Evolutionary conservation across 2,113 vertebrate genomes (phyloP), one percentile per base, ranked within the genome.

Genomic region (Tetrao urogallus): DNA sequence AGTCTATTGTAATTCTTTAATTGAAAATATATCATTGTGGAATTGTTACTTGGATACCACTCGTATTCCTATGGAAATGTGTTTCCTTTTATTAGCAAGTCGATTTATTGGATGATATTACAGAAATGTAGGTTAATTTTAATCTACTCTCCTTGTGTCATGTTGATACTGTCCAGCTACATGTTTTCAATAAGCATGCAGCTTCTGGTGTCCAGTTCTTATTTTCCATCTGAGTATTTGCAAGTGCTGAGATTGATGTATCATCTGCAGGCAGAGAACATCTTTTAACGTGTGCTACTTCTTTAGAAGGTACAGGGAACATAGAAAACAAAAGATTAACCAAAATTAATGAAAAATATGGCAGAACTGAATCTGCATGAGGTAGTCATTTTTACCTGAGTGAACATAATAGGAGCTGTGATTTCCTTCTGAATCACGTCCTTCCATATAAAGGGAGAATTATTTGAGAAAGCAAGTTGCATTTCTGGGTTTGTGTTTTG

Each of bases 51-150:
- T 94, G 88, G 88, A 96, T 91, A 93, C 90, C 56, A 83, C 67
- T 96, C 0, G 1, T 80, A 77, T 89, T 95, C 85, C 58, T 86
- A 90, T 90, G 88, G 88, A 90, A 94, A 95, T 73, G 50, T 84
- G 81, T 96, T 97, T 97, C 93, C 92, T 94, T 95, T 92, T 93
- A 92, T 96, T 95, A 90, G 74, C 61, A 72, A 82, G 67, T 65
- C 16, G 1, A 96, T 97, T 92, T 90, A 92, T 96, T 94, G 89
- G 52, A 95, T 92, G 73, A n/a, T 93, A 66, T 82, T 94, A 92
- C 10, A 24, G 77, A 91, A 91, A 60, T 89, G 64, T 80, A 93
- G 81, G 86, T 95, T 95, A 94, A 97, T 96, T 97, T 96, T 93
- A 69, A 93, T 92, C 77, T 77, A 13, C 72, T 85, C 25, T 83